Conservation (phyloP, 2,113 vertebrate species). For the Crypturellus undulatus region DNA sequence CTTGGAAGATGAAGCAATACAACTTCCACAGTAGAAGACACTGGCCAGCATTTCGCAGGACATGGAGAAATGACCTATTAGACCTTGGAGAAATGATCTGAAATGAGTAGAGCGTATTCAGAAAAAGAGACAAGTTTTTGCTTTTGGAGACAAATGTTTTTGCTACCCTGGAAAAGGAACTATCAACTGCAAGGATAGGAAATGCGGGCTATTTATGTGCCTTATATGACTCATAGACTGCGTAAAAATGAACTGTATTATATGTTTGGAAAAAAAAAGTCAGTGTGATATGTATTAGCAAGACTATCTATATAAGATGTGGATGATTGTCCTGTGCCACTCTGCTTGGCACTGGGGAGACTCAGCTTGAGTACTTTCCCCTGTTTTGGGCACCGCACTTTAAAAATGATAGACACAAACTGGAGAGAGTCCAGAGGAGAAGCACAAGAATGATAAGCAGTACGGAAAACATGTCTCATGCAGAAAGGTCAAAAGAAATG, state of each 20-base stretch:
- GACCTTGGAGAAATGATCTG: not conserved
- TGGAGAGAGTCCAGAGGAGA: not conserved
- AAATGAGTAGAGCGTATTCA: accelerated
- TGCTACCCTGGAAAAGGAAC: not conserved
- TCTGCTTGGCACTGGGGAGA: not conserved
- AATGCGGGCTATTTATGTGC: not conserved
- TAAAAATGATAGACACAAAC: not conserved
- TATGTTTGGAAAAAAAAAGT: not conserved
- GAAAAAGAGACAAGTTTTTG: not conserved
- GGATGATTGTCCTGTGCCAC: not conserved
- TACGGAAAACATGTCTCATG: not conserved
- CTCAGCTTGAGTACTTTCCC: not conserved
- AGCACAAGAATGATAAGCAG: not conserved
- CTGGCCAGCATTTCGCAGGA: not conserved
- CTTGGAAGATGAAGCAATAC: not conserved
- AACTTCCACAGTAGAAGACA: not conserved
- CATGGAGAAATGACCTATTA: not conserved
- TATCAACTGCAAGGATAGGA: not conserved
- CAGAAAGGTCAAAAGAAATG: not conserved
- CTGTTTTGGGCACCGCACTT: not conserved
- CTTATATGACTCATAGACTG: too few species aligned
- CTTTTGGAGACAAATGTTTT: not conserved
- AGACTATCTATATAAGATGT: not conserved
- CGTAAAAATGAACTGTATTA: not conserved
- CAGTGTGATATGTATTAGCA: not conserved